Base-by-base conservation (phyloP, 2,888 invertebrate species). In the Sphaerophoria rueppellii region DNA sequence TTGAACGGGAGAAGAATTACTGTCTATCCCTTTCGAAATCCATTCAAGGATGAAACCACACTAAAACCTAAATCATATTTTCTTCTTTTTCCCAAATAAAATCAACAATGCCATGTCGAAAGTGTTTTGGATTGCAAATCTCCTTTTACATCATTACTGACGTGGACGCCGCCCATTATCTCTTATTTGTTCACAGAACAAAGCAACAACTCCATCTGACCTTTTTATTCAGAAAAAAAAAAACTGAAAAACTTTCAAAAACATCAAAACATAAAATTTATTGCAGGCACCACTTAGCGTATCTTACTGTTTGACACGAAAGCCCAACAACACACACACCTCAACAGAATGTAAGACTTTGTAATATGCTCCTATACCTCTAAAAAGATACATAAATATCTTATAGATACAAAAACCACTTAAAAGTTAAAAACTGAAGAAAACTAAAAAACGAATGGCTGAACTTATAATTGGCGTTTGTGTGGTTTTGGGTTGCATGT, bases 221-320 rank as follows among this genome's bases (percentile, higher is more conserved):
- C 54, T 67, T 67, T 67, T 67, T 54, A 1, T 43, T 43, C 2
- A 40, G 9, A 7, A 40, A 40, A n/a, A n/a, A n/a, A n/a, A 61
- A n/a, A 55, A 16, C 6, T 24, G 24, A 58, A 43, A 32, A 46
- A 67, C 67, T 67, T 67, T 67, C 67, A 67, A 52, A 67, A 67
- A 67, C 67, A 54, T 67, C 67, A 67, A 54, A 67, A 67, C 52
- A 54, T 0, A 60, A 63, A 63, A 57, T 32, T 65, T 40, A 71
- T 65, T 48, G 24, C 67, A 67, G 67, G 40, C 24, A 48, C 65
- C 71, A 72, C 58, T 81, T 76, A 67, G 50, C 60, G 60, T 71
- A 40, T 74, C 80, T 80, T 63, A 80, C 63, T 75, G 75, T 46
- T 61, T 75, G 70, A 52, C 80, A 80, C 80, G 52, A 80, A 75